Evolutionary conservation across 2,888 invertebrate species (phyloP), one percentile per base, ranked within the genome.

Genomic region (Oscheius sp.): DNA sequence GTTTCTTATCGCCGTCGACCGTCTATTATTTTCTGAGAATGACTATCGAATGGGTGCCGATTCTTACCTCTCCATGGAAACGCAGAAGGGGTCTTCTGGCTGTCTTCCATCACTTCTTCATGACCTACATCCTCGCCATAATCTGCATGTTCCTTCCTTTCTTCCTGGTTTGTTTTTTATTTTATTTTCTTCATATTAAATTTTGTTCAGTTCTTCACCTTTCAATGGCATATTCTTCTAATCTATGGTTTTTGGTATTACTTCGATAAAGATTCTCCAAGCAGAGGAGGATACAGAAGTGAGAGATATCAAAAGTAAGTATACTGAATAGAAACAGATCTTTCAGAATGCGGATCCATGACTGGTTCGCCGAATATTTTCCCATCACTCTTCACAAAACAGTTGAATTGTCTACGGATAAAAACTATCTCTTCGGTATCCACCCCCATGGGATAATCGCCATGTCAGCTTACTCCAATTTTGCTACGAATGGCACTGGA

Each of bases 401-500:
- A 0, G 90, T 89, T 0, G 93, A 95, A 2, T 86, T 96, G 64
- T 59, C 73, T 2, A 57, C 71, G 9, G 72, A 76, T 12, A 65
- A 75, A 62, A 80, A 80, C 68, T 80, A 80, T 44, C 63, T 80
- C 33, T 80, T 88, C 67, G 93, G 94, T 5, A 91, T 91, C 70
- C 95, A 93, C 87, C 96, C 96, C 0, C 96, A 97, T 87, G 96
- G 96, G 6, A 89, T 94, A 0, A 88, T 95, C 26, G 91, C 92
- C 56, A 90, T 91, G 26, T 94, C 95, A 0, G 90, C 91, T 0
- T 92, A 93, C 78, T 90, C 90, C 0, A 91, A 92, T 45, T 94
- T 95, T 87, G 91, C 90, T 0, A 91, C 92, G 0, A 92, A 89
- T 73, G 89, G 86, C 12, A 87, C 87, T 0, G 86, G 86, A 12